Base-by-base conservation (phyloP, 2,113 vertebrate genomes). In the Hystrix cristata region DNA sequence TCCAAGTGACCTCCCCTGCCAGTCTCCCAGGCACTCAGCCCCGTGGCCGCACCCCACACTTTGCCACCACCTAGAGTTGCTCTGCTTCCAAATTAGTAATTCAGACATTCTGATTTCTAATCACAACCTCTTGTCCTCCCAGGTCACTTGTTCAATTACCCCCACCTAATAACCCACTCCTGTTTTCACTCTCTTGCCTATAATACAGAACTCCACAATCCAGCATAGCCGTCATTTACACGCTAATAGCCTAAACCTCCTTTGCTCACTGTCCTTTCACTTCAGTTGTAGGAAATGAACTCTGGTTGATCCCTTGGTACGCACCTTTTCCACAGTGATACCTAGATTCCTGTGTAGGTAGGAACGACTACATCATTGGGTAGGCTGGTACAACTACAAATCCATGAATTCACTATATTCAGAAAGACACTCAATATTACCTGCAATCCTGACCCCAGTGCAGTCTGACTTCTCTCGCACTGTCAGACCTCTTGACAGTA, bases 1-100 rank as follows among this genome's bases (percentile, higher is more conserved):
- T 90, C 31, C 15, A 43, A 19, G 46, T 21, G 65, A 79, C 43
- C 67, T 90, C 16, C n/a, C 34, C 1, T 48, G 5, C 29, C 72
- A 5, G 23, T 34, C n/a, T 62, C 29, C 80, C 16, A 71, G 62
- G 21, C 29, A 78, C 65, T 79, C 12, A n/a, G 8, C 4, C 34
- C 34, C 18, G 2, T 31, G n/a, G 23, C 72, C 51, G 64, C 29
- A 76, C 16, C 43, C 76, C 88, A 48, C 18, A 93, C 59, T 18
- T 21, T 13, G 48, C 72, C 10, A 65, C 64, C 1, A 38, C 51
- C 10, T 3, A 46, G 29, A 78, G 51, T 15, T 87, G 25, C 48
- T 94, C 34, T 72, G 51, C 79, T 93, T 97, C 65, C n/a, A 79
- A 85, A 59, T 71, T 48, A 94, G 15, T 27, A 88, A 92, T 87